A percentile compares a stretch with the other conserved stretches of the same genome.
These are phyloP conservation scores for Drosophila fulvimacula DNA, from an alignment of 2,888 invertebrate genomes.

Conservation along the genomic window DNA sequence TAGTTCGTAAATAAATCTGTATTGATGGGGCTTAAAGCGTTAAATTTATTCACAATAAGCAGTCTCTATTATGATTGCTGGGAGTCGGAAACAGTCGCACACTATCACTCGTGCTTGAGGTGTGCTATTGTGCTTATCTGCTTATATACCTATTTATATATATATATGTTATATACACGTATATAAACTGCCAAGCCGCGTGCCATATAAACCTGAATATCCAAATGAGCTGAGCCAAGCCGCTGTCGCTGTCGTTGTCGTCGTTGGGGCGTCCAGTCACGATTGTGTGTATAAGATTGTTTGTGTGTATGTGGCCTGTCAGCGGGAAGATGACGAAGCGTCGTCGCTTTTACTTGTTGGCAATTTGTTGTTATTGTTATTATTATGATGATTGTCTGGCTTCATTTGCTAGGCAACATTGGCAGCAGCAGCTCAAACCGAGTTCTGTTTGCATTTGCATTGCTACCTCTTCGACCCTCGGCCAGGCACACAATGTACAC, in stretches of 20 bases:
- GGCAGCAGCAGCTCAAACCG: slow-evolving; percentile 22
- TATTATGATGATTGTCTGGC: slow-evolving; percentile 48
- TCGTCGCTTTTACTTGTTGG: slow-evolving; percentile 38
- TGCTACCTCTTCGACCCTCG: slow-evolving; percentile 9
- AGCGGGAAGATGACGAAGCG: slow-evolving; percentile 66
- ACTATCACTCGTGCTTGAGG: slow-evolving; percentile 25
- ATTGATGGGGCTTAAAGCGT: not conserved
- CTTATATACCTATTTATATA: slow-evolving; percentile 32
- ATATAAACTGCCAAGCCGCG: slow-evolving; percentile 45
- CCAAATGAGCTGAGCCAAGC: slow-evolving; percentile 53
- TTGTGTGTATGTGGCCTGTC: slow-evolving; percentile 18
- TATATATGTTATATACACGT: not conserved
- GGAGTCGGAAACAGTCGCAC: not conserved
- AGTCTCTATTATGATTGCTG: slow-evolving; percentile 1
- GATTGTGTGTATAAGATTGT: slow-evolving; percentile 29
- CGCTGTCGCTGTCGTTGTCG: slow-evolving; percentile 22
- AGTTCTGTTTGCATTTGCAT: slow-evolving; percentile 16
- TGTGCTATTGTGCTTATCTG: slow-evolving; percentile 19
- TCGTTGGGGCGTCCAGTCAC: slow-evolving; percentile 58
- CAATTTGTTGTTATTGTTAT: slow-evolving; percentile 50
- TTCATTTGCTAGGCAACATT: slow-evolving; percentile 44
- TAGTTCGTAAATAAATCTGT: not conserved
- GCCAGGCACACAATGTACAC: slow-evolving; percentile 56
- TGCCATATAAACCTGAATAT: slow-evolving; percentile 69
- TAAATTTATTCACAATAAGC: slow-evolving; percentile 6